A percentile compares a stretch with the other conserved stretches of the same genome.
Evolutionary conservation across 2,113 vertebrate species (phyloP).

Genomic region (Bos indicus): DNA sequence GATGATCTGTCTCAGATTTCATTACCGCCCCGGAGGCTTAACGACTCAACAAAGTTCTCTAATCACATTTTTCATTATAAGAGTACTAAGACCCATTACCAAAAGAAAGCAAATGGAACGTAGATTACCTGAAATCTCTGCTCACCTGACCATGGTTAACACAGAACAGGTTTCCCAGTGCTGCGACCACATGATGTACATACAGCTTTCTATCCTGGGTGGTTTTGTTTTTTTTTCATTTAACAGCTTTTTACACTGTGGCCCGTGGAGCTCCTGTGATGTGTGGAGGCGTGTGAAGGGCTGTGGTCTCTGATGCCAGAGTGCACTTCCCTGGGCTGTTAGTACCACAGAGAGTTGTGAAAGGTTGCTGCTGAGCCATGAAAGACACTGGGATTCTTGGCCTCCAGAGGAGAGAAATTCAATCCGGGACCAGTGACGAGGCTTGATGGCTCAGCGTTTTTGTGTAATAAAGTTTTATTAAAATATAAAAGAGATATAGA

Average conservation of each 20-base stretch:
- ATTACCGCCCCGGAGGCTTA: not conserved
- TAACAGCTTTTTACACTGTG: not conserved
- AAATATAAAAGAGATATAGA: not conserved
- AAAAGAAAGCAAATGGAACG: not conserved
- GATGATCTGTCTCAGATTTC: not conserved
- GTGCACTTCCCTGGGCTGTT: not conserved
- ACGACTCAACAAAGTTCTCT: not conserved
- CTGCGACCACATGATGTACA: fast-evolving
- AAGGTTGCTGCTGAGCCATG: not conserved
- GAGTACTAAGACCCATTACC: not conserved
- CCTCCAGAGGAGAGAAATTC: not conserved
- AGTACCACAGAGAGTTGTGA: not conserved
- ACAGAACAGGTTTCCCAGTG: fast-evolving
- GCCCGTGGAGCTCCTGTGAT: fast-evolving
- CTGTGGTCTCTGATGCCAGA: fast-evolving
- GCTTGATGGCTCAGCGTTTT: not conserved
- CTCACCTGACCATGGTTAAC: fast-evolving
- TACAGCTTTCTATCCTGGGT: not conserved
- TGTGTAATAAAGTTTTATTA: not conserved
- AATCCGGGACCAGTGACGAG: not conserved
- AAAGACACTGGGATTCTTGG: not conserved
- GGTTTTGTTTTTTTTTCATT: fast-evolving
- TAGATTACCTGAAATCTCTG: fast-evolving
- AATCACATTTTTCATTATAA: not conserved
- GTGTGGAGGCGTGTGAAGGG: fast-evolving